phyloP scores from a whole-genome alignment of 2,113 vertebrate species.

The Mormoops blainvillei region DNA sequence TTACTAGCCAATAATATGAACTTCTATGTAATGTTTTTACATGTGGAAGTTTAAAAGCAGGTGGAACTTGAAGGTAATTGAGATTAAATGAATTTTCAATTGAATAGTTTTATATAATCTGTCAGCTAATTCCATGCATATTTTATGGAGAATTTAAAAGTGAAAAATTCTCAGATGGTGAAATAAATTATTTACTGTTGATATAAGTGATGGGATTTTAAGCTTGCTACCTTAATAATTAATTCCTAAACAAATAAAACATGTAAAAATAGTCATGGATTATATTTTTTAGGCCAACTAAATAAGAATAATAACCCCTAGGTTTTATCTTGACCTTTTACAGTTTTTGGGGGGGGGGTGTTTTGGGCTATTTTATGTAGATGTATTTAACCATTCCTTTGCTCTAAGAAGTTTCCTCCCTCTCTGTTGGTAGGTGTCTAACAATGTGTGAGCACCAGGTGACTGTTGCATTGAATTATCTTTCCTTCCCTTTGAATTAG shows the following conservation, averaged over 20 bases:
- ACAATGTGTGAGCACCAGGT: not conserved
- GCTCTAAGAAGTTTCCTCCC: slow-evolving; percentile 37
- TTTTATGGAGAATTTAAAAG: slow-evolving; percentile 28
- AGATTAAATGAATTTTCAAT: slow-evolving; percentile 40
- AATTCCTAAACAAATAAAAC: not conserved
- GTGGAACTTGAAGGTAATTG: not conserved
- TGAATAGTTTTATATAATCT: not conserved
- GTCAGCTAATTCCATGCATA: not conserved
- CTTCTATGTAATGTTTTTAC: slow-evolving; percentile 32
- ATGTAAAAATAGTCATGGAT: slow-evolving; percentile 25
- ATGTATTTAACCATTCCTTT: not conserved
- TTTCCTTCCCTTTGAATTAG: slow-evolving; percentile 47
- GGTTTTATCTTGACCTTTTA: not conserved
- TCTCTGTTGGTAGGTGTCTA: not conserved
- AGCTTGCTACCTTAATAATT: not conserved
- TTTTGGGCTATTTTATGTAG: not conserved
- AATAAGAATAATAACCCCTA: not conserved
- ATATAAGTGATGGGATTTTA: not conserved
- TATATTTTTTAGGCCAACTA: not conserved
- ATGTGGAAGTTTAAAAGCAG: slow-evolving; percentile 49
- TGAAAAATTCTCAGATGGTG: not conserved
- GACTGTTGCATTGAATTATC: not conserved
- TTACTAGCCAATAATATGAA: slow-evolving; percentile 23
- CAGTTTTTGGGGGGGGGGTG: not conserved
- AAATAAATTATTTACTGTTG: not conserved